A percentile compares a stretch with the other conserved stretches of the same genome.
phyloP scores from a whole-genome alignment of 1,140 invertebrate species.

The Bombyx mori region ASM3026992v2 NC_085128.1:13047001-13047500 shows the following conservation, averaged over 20 bases:
- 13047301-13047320: slow-evolving; percentile 27
- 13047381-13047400: slow-evolving; percentile 56
- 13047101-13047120: not conserved
- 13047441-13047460: slow-evolving; percentile 43
- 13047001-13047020: slow-evolving; percentile 51
- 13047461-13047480: slow-evolving; percentile 28
- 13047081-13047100: not conserved
- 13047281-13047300: not conserved
- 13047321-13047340: slow-evolving; percentile 48
- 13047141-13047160: no score
- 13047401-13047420: slow-evolving; percentile 58
- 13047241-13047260: no score
- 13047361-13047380: slow-evolving; percentile 42
- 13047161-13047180: no score
- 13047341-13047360: slow-evolving; percentile 41
- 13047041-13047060: slow-evolving; percentile 33
- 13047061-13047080: no score
- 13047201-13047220: no score
- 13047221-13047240: no score
- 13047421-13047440: slow-evolving; percentile 53
- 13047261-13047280: not conserved
- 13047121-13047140: no score
- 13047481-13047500: slow-evolving; percentile 29
- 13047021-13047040: slow-evolving; percentile 40
- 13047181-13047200: no score